Base-by-base conservation (phyloP, 2,888 invertebrate species). In the Apomyelois bistriatella region DNA sequence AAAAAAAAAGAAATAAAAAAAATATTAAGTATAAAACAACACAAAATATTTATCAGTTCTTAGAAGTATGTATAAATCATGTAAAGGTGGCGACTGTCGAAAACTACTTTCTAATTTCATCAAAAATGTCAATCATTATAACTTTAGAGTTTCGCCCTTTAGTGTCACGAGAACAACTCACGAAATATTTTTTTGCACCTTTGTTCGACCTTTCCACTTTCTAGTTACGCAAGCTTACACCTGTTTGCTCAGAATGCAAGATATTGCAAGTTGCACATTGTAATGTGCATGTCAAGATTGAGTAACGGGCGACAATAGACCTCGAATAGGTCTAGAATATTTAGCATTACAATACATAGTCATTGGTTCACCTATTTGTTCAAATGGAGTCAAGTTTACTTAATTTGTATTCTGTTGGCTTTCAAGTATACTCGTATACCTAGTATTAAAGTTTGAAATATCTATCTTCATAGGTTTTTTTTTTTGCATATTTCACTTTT, bases 181-280 rank as follows among this genome's bases (percentile, higher is more conserved):
- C 30, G 12, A 12, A 36, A 47, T 40, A 38, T 10, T 6, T 40
- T 48, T 41, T 42, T 40, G 35, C 49, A 10, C 38, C 46, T 41
- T 22, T 15, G n/a, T 38, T 32, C 43, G 48, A 48, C 42, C 16
- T 37, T 40, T 40, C 30, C 53, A 36, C 55, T 55, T 55, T 55
- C 52, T 40, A 38, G 43, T 56, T 56, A 46, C 54, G 55, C 53
- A 56, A 56, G 36, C 32, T 32, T 28, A 35, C 36, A 41, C 30
- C 30, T 52, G 49, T 30, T 36, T 28, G 48, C 43, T 35, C 43
- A 32, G 16, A 46, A 46, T 46, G 46, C 46, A 46, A 46, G 15
- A 35, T 46, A 32, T 32, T 46, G 46, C 46, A 46, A 32, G 13
- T 9, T 15, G 15, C 32, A 15, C 12, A 32, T 46, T 32, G 32